Conservation (phyloP, 2,113 vertebrate genomes). For the Tachysurus vachellii region DNA sequence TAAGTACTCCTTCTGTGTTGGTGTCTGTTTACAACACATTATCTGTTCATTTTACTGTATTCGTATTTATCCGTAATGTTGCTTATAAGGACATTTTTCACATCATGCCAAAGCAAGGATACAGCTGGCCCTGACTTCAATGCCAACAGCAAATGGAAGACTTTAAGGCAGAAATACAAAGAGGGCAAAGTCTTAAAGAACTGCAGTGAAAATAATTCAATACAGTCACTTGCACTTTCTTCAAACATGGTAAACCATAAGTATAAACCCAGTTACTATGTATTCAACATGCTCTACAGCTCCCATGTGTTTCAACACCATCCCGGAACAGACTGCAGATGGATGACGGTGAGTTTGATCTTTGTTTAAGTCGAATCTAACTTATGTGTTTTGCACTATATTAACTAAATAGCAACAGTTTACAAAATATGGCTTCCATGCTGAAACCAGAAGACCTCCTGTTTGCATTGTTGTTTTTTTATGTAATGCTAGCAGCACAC, state of each 20-base stretch:
- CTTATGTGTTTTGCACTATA: not conserved
- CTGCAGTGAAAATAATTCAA: not conserved
- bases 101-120: too few relatives aligned
- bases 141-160: not conserved
- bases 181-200: not conserved
- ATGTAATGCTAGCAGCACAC: too few relatives aligned
- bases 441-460: too few relatives aligned
- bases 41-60: too few relatives aligned
- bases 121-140: not conserved
- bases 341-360: not conserved
- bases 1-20: not conserved
- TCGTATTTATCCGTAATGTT: not conserved
- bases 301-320: not conserved
- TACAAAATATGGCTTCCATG: too few relatives aligned
- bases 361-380: not conserved
- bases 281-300: not conserved
- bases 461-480: too few relatives aligned
- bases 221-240: not conserved
- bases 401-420: not conserved
- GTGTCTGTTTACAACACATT: too few relatives aligned
- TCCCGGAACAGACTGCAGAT: not conserved
- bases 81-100: too few relatives aligned
- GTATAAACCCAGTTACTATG: not conserved
- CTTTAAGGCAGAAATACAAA: not conserved
- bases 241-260: not conserved